Base-by-base conservation (phyloP, 2,113 vertebrate species). In the Hiodon alosoides region DNA sequence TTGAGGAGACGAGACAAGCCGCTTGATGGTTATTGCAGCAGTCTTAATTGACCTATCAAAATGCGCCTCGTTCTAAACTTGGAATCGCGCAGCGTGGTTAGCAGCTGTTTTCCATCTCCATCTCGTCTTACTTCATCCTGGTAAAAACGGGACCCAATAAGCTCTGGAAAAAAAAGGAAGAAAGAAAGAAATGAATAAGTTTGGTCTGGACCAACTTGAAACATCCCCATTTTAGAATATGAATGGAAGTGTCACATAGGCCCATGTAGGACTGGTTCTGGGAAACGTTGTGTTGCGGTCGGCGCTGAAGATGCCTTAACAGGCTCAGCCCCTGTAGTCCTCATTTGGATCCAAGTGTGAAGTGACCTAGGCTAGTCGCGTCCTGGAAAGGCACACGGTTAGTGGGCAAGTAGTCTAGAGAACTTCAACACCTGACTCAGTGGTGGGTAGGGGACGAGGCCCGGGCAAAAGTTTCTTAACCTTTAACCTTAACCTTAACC, bases 71-170 rank as follows among this genome's bases (percentile, higher is more conserved):
- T 71, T 74, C 74, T 71, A 66, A 67, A 79, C 71, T 72, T 77
- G 72, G 74, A 83, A 82, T 82, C 79, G 57, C 77, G 62, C 71
- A 71, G 61, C 70, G 75, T 78, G 62, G 74, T 76, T 72, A 69
- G 74, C 87, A 89, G 89, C 83, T 89, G 87, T 83, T 89, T 91
- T 86, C 81, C 83, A 87, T 85, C 83, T 80, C 48, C 13, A 8
- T 14, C 71, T 74, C 74, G 62, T 77, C 78, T 89, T 85, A 82
- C 79, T 88, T 87, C 76, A 85, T 88, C 71, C 83, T 85, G 81
- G 80, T 89, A 86, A 88, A 84, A 91, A 82, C 73, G 51, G 71
- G 85, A 83, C 76, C 74, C 83, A 84, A 82, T 81, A 84, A 83
- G 82, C 71, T 81, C 82, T 77, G 75, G 75, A 86, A 76, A 78